Evolutionary conservation across 2,888 invertebrate genomes (phyloP).

Genomic region (Melipona beecheii): DNA sequence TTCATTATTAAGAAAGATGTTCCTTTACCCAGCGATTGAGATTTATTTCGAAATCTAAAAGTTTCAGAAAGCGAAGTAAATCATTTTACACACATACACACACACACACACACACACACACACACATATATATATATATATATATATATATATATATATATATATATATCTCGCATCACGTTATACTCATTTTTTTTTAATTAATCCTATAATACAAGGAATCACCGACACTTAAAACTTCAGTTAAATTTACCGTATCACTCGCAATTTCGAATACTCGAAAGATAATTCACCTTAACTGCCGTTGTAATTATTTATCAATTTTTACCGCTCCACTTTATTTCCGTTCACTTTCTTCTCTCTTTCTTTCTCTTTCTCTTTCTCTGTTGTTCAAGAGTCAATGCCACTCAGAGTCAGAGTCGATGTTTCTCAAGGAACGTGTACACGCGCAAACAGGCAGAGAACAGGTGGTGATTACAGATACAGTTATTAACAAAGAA

Average conservation of each 20-base stretch:
- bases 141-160: not conserved
- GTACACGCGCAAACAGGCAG: too few species aligned
- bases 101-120: too few species aligned
- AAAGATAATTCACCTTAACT: not conserved
- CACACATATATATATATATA: not conserved
- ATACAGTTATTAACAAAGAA: too few species aligned
- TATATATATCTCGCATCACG: not conserved
- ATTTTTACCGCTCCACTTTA: not conserved
- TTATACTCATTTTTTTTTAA: not conserved
- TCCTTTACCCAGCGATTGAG: too few species aligned
- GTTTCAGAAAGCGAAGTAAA: not conserved
- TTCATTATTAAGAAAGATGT: too few species aligned
- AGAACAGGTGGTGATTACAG: too few species aligned
- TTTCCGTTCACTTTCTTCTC: not conserved
- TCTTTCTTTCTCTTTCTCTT: too few species aligned
- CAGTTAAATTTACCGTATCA: conserved; percentile 1
- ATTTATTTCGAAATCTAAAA: too few species aligned
- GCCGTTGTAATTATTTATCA: not conserved
- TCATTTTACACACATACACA: conserved; percentile 1
- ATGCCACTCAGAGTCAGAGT: too few species aligned
- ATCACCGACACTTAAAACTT: not conserved
- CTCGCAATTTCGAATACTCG: not conserved
- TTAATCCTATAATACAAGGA: conserved; percentile 6
- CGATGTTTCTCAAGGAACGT: too few species aligned
- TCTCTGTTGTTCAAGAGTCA: too few species aligned